Conservation (phyloP, 2,888 invertebrate genomes). For the Standfussiana lucernea region DNA sequence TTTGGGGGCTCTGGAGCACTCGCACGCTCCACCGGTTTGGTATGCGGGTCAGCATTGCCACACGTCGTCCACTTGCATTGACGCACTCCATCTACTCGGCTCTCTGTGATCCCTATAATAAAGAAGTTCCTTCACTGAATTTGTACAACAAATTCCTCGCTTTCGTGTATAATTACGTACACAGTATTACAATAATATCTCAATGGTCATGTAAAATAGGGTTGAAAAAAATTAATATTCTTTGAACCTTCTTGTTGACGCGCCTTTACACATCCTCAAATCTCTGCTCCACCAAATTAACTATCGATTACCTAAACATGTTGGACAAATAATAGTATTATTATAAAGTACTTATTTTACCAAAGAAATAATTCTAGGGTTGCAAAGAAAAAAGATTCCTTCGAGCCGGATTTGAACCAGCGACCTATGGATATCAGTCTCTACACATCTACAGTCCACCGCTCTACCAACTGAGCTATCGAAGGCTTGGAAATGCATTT, state of each 20-base stretch:
- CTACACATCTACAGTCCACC: slow-evolving; percentile 84
- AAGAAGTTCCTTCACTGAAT: background rate
- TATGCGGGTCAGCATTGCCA: background rate
- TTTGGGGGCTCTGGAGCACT: background rate
- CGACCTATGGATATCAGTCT: slow-evolving; percentile 90
- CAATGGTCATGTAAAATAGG: background rate
- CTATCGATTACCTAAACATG: background rate
- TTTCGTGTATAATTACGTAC: background rate
- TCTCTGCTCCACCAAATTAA: background rate
- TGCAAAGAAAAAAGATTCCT: slow-evolving; percentile 67
- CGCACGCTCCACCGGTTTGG: background rate
- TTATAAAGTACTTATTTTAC: background rate
- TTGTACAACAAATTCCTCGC: background rate
- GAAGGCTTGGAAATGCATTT: no score
- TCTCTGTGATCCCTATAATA: background rate
- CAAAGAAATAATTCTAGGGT: background rate
- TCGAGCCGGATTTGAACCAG: slow-evolving; percentile 92
- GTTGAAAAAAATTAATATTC: slow-evolving; percentile 34
- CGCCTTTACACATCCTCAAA: background rate
- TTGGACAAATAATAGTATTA: background rate
- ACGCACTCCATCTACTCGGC: slow-evolving; percentile 5
- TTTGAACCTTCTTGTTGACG: no score
- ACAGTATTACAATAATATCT: background rate
- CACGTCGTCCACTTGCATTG: background rate
- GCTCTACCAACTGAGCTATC: slow-evolving; percentile 91